These are phyloP conservation scores for Chelon labrosus DNA, from an alignment of 2,797 vertebrate genomes.

Conservation along the genomic window DNA sequence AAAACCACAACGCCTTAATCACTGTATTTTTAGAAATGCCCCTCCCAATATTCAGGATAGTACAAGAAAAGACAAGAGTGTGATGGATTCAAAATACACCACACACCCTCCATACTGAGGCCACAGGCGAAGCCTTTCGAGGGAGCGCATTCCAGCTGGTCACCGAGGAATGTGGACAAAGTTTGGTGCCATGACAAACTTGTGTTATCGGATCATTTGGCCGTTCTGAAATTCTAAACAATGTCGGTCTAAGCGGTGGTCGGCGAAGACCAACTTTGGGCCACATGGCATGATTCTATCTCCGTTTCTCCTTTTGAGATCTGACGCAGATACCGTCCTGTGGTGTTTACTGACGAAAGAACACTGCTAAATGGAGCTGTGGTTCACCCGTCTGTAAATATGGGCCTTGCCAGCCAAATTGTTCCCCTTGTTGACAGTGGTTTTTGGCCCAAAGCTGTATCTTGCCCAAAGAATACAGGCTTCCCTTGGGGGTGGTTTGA, in stretches of 20 bases:
- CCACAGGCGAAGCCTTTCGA: conserved; percentile 80
- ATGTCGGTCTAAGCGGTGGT: conserved; percentile 65
- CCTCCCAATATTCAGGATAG: conserved; percentile 62
- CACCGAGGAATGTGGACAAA: conserved; percentile 72
- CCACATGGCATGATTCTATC: conserved; percentile 75
- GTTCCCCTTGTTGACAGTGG: conserved; percentile 86
- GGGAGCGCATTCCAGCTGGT: conserved; percentile 74
- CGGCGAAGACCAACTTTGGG: conserved; percentile 58
- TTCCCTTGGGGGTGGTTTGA: conserved; percentile 75
- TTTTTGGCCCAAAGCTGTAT: conserved; percentile 75
- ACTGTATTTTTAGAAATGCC: conserved; percentile 72
- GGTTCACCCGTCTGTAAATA: conserved; percentile 86
- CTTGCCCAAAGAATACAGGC: conserved; percentile 77
- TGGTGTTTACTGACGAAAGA: conserved; percentile 80
- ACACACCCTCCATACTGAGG: conserved; percentile 66
- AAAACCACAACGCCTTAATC: conserved; percentile 66
- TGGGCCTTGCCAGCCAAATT: conserved; percentile 83
- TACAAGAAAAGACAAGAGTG: conserved; percentile 63
- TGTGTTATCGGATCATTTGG: conserved; percentile 70
- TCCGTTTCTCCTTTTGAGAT: conserved; percentile 74
- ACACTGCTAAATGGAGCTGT: conserved; percentile 84
- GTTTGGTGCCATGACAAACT: conserved; percentile 69
- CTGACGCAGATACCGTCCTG: conserved; percentile 75
- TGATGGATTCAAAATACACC: conserved; percentile 69
- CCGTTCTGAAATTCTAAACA: conserved; percentile 69